Conservation (phyloP, 2,888 invertebrate genomes). For the Carpatolechia fugitivella region DNA sequence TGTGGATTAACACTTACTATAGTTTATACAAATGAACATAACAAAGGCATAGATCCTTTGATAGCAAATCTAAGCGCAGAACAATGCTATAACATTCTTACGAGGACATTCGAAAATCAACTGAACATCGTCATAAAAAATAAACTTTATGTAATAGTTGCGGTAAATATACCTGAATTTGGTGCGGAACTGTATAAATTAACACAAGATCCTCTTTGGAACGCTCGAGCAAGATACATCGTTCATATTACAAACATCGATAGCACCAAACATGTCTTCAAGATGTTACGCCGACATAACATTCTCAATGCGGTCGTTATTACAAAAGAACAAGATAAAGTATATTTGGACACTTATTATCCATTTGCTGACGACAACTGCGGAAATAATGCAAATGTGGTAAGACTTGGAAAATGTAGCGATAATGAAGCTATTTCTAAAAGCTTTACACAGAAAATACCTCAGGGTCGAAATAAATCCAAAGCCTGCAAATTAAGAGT, state of each 20-base stretch:
- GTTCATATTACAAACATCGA: neutral
- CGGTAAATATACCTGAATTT: neutral
- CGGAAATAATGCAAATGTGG: neutral
- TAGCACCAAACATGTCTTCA: neutral
- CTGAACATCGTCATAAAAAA: neutral
- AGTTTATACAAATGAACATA: neutral
- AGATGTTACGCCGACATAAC: neutral
- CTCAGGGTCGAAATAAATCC: neutral
- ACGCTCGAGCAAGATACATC: neutral
- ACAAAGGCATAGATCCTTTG: neutral
- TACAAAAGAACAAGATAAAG: neutral
- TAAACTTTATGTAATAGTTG: neutral
- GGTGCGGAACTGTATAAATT: neutral
- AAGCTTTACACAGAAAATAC: neutral
- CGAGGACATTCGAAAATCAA: neutral
- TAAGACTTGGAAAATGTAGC: neutral
- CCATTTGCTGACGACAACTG: neutral
- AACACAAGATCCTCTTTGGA: neutral
- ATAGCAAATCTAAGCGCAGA: neutral
- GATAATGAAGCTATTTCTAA: neutral
- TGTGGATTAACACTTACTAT: neutral
- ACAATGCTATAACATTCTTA: neutral
- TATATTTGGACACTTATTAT: neutral
- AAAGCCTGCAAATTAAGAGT: neutral
- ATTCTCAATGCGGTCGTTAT: neutral